phyloP scores from a whole-genome alignment of 1,140 invertebrate species.

The Marisa cornuarietis region DNA sequence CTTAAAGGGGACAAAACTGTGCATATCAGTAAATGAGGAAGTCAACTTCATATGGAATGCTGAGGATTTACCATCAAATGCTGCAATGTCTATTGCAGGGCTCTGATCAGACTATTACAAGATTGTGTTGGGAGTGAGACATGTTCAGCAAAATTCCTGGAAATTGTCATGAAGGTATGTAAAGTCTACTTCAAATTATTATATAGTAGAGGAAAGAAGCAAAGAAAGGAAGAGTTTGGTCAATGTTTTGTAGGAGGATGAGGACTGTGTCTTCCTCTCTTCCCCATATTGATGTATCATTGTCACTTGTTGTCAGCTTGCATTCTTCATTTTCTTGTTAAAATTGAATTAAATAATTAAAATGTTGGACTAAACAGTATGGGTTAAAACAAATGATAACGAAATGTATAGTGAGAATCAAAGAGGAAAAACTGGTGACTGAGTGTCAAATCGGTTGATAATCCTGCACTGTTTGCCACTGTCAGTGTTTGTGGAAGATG shows the following conservation, averaged over 20 bases:
- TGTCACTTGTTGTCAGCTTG: neutral
- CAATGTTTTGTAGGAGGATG: neutral
- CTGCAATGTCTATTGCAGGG: conserved; percentile 68
- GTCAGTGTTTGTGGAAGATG: conserved; percentile 83
- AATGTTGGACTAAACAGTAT: too few species aligned
- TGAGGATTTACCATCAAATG: too few species aligned
- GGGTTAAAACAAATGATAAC: too few species aligned
- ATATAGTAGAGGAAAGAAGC: neutral
- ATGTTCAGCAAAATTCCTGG: conserved; percentile 77
- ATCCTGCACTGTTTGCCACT: conserved; percentile 12
- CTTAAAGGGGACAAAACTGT: too few species aligned
- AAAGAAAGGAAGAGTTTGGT: neutral
- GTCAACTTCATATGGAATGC: too few species aligned
- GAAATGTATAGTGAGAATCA: too few species aligned
- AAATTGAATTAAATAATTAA: too few species aligned
- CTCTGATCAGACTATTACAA: conserved; percentile 79
- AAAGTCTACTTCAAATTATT: neutral
- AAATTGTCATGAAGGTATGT: conserved; percentile 80
- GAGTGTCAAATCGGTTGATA: too few species aligned
- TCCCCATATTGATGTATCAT: neutral
- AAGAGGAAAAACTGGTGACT: too few species aligned
- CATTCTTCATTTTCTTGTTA: too few species aligned
- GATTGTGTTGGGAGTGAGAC: conserved; percentile 76
- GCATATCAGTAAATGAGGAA: too few species aligned
- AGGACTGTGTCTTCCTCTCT: neutral